Percentiles rank a stretch among this genome's conserved stretches.
phyloP scores from a whole-genome alignment of 2,888 invertebrate species.

The Syritta pipiens region DNA sequence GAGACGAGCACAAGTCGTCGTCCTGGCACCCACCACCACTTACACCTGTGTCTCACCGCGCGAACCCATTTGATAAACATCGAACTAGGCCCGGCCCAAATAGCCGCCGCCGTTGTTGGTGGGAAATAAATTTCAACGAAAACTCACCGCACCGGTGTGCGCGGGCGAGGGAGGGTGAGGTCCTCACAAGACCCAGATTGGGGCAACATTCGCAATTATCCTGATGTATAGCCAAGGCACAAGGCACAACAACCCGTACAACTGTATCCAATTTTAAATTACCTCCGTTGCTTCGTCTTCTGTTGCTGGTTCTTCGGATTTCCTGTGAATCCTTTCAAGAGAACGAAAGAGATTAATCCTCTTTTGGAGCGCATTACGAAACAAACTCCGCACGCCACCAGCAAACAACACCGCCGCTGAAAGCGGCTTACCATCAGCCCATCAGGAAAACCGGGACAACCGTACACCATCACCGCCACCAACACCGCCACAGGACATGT shows the following conservation, averaged over 20 bases:
- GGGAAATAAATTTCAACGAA: conserved; percentile 15
- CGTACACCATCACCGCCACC: conserved; percentile 7
- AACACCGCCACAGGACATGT: too few relatives aligned
- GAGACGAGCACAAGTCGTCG: background rate
- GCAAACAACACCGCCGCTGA: conserved; percentile 16
- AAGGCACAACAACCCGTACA: conserved; percentile 8
- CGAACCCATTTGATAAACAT: conserved; percentile 13
- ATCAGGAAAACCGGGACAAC: conserved; percentile 19
- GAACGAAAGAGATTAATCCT: conserved; percentile 64
- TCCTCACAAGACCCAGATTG: background rate
- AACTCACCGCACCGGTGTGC: background rate
- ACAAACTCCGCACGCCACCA: conserved; percentile 35
- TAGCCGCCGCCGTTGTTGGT: too few relatives aligned
- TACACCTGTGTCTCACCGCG: background rate
- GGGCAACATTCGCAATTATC: conserved; percentile 54
- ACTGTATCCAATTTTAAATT: conserved; percentile 58
- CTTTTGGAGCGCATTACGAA: conserved; percentile 11
- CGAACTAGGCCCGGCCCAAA: background rate
- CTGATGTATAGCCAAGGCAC: conserved; percentile 53
- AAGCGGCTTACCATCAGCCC: conserved; percentile 39
- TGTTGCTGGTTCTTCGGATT: conserved; percentile 10
- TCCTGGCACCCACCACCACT: background rate
- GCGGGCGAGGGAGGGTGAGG: too few relatives aligned
- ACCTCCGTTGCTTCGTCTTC: conserved; percentile 43
- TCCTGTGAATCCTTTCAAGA: conserved; percentile 63